phyloP scores from a whole-genome alignment of 2,888 invertebrate genomes.

The Dryococelus australis region DNA sequence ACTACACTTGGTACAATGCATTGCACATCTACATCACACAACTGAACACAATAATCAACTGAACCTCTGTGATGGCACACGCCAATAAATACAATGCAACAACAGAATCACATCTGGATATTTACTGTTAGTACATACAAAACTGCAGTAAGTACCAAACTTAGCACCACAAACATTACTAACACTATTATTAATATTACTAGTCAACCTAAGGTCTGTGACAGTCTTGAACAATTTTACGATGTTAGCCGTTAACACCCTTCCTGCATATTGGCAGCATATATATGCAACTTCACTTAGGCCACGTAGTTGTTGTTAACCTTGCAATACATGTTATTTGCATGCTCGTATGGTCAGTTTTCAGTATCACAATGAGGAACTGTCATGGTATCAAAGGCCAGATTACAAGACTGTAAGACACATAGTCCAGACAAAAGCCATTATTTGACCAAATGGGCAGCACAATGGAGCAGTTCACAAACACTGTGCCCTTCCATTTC shows the following conservation, averaged over 20 bases:
- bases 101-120: not conserved
- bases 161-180: conserved; percentile 5
- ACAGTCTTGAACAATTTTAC: not conserved
- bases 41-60: not conserved
- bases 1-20: not conserved
- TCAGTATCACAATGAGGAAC: no score
- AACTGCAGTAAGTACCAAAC: not conserved
- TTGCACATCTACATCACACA: not conserved
- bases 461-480: no score
- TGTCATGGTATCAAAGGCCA: no score
- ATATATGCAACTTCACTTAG: no score
- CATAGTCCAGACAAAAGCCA: no score
- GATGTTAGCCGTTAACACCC: not conserved
- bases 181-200: not conserved
- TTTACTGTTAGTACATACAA: not conserved
- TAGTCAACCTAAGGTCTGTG: not conserved
- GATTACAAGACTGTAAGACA: no score
- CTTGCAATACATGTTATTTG: no score
- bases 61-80: not conserved
- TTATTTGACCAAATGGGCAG: no score
- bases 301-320: no score
- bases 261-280: no score
- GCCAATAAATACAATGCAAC: not conserved
- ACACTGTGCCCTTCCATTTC: no score
- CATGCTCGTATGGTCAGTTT: no score